Evolutionary conservation across 2,888 invertebrate species (phyloP), one percentile per base, ranked within the genome.

Genomic region (Oscheius sp.): DNA sequence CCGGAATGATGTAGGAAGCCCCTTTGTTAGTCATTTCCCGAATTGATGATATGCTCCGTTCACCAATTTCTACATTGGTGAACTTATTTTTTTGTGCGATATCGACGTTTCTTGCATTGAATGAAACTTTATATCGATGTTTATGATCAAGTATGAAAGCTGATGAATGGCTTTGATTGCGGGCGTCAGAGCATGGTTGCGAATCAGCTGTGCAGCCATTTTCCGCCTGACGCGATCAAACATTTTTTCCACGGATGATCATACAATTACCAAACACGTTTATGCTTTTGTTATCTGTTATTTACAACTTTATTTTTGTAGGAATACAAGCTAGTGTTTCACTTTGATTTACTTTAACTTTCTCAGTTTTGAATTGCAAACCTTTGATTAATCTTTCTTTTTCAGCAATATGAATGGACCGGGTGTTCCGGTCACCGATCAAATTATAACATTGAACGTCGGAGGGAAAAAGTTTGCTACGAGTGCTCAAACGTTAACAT

Each of bases 401-500:
- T 60, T 60, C 35, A 60, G 59, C 2, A 42, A 35, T 37, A 68
- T 68, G 68, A 55, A 68, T 37, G 55, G 53, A 21, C 32, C 55
- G 13, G n/a, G n/a, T 21, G 42, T 33, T n/a, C 53, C 33, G 37
- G 13, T 53, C 29, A 11, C 68, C 13, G 79, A 82, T 21, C 77
- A 80, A 48, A 95, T 97, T 85, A 93, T 97, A 77, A 94, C 96
- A 90, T 92, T 97, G 83, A 97, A 97, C 91, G 95, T 97, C 83
- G 97, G 97, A 76, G 97, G 97, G 0, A 73, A 77, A 47, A 95
- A 96, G 90, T 98, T 97, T 91, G 94, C 96, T 51, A 98, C 98
- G 78, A 97, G 97, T 74, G 93, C 94, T 89, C 96, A 96, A 90
- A 98, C 98, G 50, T 91, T 98, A 78, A 95, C 95, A 86, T 96